phyloP scores from a whole-genome alignment of 2,888 invertebrate genomes.

The Anthophora plumipes region DNA sequence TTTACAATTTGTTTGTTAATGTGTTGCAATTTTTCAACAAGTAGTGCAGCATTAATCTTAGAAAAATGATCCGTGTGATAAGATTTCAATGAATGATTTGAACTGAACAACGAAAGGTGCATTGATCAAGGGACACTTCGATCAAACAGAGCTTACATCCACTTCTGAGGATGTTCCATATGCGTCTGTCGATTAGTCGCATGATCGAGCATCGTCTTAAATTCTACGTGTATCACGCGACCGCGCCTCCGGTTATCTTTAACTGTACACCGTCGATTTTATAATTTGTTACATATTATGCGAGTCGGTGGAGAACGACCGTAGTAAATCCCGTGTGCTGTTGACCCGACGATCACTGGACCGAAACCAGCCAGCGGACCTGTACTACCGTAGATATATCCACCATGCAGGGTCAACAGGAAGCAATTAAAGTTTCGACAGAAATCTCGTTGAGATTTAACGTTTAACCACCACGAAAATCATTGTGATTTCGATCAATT shows the following conservation, averaged over 20 bases:
- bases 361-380: constrained; percentile 77
- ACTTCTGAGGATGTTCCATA: constrained; percentile 17
- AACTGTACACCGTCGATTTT: constrained; percentile 72
- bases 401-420: constrained; percentile 74
- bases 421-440: constrained; percentile 77
- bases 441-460: constrained; percentile 49
- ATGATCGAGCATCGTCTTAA: constrained; percentile 10
- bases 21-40: no score
- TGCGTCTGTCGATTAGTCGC: constrained; percentile 39
- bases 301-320: constrained; percentile 71
- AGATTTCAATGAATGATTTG: no score
- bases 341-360: constrained; percentile 81
- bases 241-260: constrained; percentile 56
- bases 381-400: constrained; percentile 65
- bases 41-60: no score
- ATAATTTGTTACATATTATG: constrained; percentile 78
- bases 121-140: no score
- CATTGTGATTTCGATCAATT: no score
- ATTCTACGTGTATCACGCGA: constrained; percentile 9
- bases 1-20: no score
- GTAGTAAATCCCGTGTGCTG: constrained; percentile 79
- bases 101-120: no score
- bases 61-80: no score
- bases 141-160: background rate
- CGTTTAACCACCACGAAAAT: constrained; percentile 7